Conservation (phyloP, 2,113 vertebrate genomes). For the Tenebrosternarchus preto region DNA sequence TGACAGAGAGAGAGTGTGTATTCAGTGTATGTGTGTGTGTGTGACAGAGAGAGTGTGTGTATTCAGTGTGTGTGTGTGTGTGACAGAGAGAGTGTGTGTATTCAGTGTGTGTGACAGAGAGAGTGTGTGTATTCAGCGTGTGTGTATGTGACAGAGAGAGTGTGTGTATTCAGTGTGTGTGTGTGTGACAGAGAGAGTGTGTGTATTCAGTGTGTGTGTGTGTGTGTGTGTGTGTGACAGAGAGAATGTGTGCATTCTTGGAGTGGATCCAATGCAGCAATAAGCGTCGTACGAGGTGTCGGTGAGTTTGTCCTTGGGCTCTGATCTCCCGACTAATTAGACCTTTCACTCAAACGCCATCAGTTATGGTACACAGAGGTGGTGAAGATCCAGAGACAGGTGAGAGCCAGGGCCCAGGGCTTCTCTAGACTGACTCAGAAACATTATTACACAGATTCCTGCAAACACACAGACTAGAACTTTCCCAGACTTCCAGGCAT, state of each 20-base stretch:
- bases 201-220: conserved; percentile 14
- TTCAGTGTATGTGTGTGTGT: too few relatives aligned
- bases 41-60: too few relatives aligned
- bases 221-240: conserved; percentile 13
- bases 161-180: too few relatives aligned
- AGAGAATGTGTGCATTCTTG: conserved; percentile 18
- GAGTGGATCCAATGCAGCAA: conserved; percentile 30
- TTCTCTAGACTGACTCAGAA: conserved; percentile 36
- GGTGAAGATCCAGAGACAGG: conserved; percentile 8
- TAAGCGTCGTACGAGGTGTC: conserved; percentile 40
- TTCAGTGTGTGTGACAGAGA: too few relatives aligned
- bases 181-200: neutral
- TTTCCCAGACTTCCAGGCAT: conserved; percentile 33
- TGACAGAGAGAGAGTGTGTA: neutral
- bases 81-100: too few relatives aligned
- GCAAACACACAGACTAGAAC: conserved; percentile 21
- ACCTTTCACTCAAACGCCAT: conserved; percentile 37
- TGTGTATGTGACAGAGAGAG: too few relatives aligned
- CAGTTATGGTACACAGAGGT: conserved; percentile 24
- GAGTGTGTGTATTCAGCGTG: too few relatives aligned
- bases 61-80: too few relatives aligned
- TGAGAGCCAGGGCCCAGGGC: conserved; percentile 9
- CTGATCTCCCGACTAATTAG: conserved; percentile 45
- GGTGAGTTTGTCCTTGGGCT: conserved; percentile 45
- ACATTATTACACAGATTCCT: conserved; percentile 33